Base-by-base conservation (phyloP, 2,888 invertebrate genomes). In the Neoaliturus tenellus region DNA sequence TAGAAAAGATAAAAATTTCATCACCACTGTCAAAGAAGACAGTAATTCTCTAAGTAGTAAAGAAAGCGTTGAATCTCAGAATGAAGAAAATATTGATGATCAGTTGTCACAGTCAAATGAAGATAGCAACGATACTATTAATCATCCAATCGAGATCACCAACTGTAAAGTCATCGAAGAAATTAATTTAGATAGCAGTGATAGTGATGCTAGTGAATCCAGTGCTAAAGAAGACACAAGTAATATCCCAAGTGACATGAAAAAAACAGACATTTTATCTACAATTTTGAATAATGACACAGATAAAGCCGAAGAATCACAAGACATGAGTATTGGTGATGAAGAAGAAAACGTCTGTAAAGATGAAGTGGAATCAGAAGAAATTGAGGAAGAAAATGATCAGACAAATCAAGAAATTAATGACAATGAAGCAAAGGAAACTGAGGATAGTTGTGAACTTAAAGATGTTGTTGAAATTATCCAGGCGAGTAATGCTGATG, bases 331-430 rank as follows among this genome's bases (percentile, higher is more conserved):
- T 35, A 71, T 69, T 35, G 41, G 17, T 35, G 83, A 80, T 85
- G 92, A 92, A 83, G 91, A 91, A 31, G 91, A 91, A 86, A 92
- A 92, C 87, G 92, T 91, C 0, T 91, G 35, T 33, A 81, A 71
- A 84, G 33, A 84, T 39, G 62, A 23, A 51, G 28, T 25, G 23
- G 62, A 75, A 48, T 39, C 28, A 1, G 41, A 31, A n/a, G 69
- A 84, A 31, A 35, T 33, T 31, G 78, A 78, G 35, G 69, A 44
- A 39, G 44, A 25, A 35, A 23, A 25, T 51, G 80, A 73, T n/a
- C 25, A 75, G 44, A 10, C 28, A 25, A 25, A 41, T 0, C 28
- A 62, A 41, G 81, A 39, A 58, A 81, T 20, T 62, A 20, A 39
- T 58, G 35, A 31, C 17, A 39, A 62, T 33, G 62, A 55, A 55